Base-by-base conservation (phyloP, 2,113 vertebrate species). In the Mellivora capensis region DNA sequence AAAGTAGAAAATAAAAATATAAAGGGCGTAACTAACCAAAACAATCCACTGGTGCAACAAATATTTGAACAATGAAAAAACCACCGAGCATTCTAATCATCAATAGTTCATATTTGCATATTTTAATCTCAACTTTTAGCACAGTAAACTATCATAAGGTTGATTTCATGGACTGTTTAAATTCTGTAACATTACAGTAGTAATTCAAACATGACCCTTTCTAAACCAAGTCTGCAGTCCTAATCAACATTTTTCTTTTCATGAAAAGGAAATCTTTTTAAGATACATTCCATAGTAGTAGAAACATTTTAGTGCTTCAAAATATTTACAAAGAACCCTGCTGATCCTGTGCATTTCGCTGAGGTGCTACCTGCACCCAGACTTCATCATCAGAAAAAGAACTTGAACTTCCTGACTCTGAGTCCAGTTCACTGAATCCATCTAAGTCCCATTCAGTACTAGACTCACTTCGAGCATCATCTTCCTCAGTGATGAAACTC, bases 381-480 rank as follows among this genome's bases (percentile, higher is more conserved):
- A 98, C 97, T 97, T 99, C 99, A 93, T 99, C 98, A 91, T 98
- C 99, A 52, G 99, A 99, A 98, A 99, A 99, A 1, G 99, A 99
- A 98, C 99, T 99, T 12, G 99, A 99, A 97, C 99, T 99, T 96
- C 99, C 99, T 1, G 99, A 99, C 94, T 99, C 99, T 0, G 99
- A 99, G 96, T 99, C 99, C 21, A 99, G 98, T 18, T 99, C 99
- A 39, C 99, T 99, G 97, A 99, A 90, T 34, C 99, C 99, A 34
- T 99, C 99, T 82, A 99, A 98, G 98, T 99, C 99, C 99, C 99
- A 99, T 96, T 99, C 99, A 23, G 99, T 99, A 52, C 99, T 99
- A 87, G 99, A 99, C 76, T 99, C 99, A 20, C 99, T 99, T 94
- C 98, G 97, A 9, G 99, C 99, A 47, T 99, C 99, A 29, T 99